Evolutionary conservation across 1,140 invertebrate species (phyloP).

Genomic region (Cecropterus lyciades): DNA sequence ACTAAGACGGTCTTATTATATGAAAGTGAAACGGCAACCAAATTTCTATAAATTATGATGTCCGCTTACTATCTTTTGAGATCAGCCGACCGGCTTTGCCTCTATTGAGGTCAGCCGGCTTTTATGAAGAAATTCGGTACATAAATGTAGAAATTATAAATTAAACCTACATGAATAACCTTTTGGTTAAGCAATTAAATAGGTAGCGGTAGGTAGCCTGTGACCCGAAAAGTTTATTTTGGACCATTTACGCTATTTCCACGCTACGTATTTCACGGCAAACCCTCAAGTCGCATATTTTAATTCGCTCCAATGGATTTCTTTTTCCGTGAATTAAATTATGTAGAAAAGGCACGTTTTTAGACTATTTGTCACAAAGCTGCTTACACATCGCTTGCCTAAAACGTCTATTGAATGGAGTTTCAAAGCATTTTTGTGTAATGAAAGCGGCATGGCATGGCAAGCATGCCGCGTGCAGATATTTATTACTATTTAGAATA

Average conservation of each 20-base stretch:
- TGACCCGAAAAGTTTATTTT: constrained; percentile 33
- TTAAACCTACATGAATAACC: constrained; percentile 4
- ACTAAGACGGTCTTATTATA: too few relatives aligned
- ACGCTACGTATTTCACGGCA: constrained; percentile 31
- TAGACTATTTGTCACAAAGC: constrained; percentile 30
- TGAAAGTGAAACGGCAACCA: too few relatives aligned
- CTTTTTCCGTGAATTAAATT: constrained; percentile 35
- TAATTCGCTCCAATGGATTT: constrained; percentile 37
- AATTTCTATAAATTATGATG: too few relatives aligned
- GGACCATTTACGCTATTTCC: constrained; percentile 30
- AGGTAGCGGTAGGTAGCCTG: constrained; percentile 10
- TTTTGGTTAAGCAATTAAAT: constrained; percentile 26
- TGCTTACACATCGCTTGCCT: constrained; percentile 20
- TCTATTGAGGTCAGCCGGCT: too few relatives aligned
- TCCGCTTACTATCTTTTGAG: too few relatives aligned
- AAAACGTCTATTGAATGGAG: constrained; percentile 4
- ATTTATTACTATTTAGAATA: too few relatives aligned
- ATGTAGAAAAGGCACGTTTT: constrained; percentile 32
- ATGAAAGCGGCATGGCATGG: neutral
- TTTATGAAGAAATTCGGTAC: neutral
- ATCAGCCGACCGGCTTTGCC: too few relatives aligned
- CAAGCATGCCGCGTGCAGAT: too few relatives aligned
- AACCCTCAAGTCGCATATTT: constrained; percentile 36
- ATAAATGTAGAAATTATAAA: neutral
- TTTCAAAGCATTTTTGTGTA: constrained; percentile 17